A percentile compares a stretch with the other conserved stretches of the same genome.
Evolutionary conservation across 2,888 invertebrate genomes (phyloP).

Genomic region (Scaeva pyrastri): DNA sequence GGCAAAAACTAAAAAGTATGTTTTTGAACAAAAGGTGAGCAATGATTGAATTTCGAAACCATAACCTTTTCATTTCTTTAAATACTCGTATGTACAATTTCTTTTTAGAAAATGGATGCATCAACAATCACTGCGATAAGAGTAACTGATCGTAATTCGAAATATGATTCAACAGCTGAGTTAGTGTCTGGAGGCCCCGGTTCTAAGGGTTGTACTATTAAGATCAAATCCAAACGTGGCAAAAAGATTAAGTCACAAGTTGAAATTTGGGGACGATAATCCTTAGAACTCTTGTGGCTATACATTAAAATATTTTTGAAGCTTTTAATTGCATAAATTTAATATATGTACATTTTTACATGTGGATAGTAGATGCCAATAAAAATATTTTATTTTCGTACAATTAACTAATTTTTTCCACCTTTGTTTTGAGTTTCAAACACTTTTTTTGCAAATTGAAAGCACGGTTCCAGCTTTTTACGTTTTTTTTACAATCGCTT

Average conservation of each 20-base stretch:
- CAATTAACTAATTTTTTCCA: too few species aligned
- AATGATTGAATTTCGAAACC: background rate
- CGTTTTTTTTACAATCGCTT: too few species aligned
- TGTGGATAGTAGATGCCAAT: too few species aligned
- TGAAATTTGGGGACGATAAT: constrained; percentile 78
- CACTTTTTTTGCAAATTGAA: too few species aligned
- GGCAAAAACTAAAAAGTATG: background rate
- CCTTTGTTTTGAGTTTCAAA: too few species aligned
- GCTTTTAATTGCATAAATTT: too few species aligned
- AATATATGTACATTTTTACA: too few species aligned
- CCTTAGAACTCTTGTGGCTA: too few species aligned
- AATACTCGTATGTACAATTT: too few species aligned
- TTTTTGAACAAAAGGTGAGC: constrained; percentile 12
- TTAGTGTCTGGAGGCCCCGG: constrained; percentile 84
- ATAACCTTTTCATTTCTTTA: background rate
- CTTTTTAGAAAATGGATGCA: background rate
- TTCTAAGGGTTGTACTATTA: constrained; percentile 81
- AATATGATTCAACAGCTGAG: constrained; percentile 81
- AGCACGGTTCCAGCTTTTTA: too few species aligned
- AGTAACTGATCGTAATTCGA: background rate
- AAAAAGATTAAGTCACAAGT: constrained; percentile 60
- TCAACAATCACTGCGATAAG: constrained; percentile 8
- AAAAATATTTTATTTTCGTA: too few species aligned
- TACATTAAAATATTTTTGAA: too few species aligned
- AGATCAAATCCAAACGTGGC: constrained; percentile 83